Evolutionary conservation across 2,888 invertebrate species (phyloP).

Genomic region (Erebia aethiops): DNA sequence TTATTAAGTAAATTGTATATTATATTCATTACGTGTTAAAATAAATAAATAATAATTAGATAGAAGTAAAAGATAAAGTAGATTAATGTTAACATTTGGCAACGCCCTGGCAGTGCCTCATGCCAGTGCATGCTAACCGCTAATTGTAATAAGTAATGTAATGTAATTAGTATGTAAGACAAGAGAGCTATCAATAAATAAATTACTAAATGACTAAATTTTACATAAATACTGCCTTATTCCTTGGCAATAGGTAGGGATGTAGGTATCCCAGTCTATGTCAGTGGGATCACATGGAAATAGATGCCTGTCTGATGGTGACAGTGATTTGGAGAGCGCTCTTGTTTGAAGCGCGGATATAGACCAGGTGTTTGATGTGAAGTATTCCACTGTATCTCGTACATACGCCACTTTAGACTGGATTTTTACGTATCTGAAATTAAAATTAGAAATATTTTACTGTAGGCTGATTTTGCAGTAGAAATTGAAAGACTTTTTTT

Average conservation of each 20-base stretch:
- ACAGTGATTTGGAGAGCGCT: slow-evolving; percentile 33
- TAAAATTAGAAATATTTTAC: background rate
- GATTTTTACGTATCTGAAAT: slow-evolving; percentile 51
- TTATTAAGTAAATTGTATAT: too few species aligned
- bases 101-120: too few species aligned
- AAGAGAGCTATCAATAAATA: too few species aligned
- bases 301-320: slow-evolving; percentile 28
- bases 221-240: slow-evolving; percentile 37
- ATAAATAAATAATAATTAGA: too few species aligned
- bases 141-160: too few species aligned
- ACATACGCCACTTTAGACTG: slow-evolving; percentile 41
- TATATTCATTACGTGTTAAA: too few species aligned
- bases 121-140: too few species aligned
- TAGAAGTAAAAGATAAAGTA: too few species aligned
- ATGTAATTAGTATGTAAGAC: too few species aligned
- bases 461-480: too few species aligned
- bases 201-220: slow-evolving; percentile 8
- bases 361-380: slow-evolving; percentile 41
- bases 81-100: too few species aligned
- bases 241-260: slow-evolving; percentile 42
- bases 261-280: slow-evolving; percentile 43
- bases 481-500: too few species aligned
- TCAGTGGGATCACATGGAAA: slow-evolving; percentile 44
- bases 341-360: slow-evolving; percentile 35
- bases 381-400: slow-evolving; percentile 40